Base-by-base conservation (phyloP, 1,140 invertebrate species). In the Sycophaga agraensis region DNA sequence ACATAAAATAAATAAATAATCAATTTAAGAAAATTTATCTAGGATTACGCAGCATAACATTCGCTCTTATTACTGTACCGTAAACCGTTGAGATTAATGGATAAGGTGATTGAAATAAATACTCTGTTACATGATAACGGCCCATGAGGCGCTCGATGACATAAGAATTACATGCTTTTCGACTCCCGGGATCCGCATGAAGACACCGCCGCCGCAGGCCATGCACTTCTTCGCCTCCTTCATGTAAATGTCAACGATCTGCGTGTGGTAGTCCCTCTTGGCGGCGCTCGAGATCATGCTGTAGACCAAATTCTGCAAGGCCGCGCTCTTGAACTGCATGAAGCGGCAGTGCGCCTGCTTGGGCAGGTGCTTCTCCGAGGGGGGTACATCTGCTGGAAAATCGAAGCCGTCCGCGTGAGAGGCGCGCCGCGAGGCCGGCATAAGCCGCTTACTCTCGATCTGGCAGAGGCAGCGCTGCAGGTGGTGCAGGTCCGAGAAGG, bases 271-370 rank as follows among this genome's bases (percentile, higher is more conserved):
- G 16, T 82, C 76, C 2, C 45, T 55, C 11, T 42, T 84, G 65
- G 84, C 80, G 45, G 66, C 72, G 24, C 80, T 71, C 0, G 82
- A 75, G n/a, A 85, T 64, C 14, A 82, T 37, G 11, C 82, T 76
- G 57, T 84, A 83, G 3, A 83, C 77, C 0, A 77, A 77, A 3
- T 75, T 76, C 19, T 75, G 67, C 63, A 84, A 84, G 0, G 72
- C 53, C 0, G 70, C 35, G 16, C 75, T 73, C 12, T 75, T 74
- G 57, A 86, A 86, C 35, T 82, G 77, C 66, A 86, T 71, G 22
- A 82, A 79, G 9, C 80, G 83, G 57, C 85, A 86, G 24, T 81
- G 80, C 2, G 83, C 80, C 54, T 84, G 83, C 37, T 60, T 61
- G 0, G 83, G 80, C n/a, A 84, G 42, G 1, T 43, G 0, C 1